phyloP scores from a whole-genome alignment of 2,113 vertebrate genomes.

The Megaceryle torquata region DNA sequence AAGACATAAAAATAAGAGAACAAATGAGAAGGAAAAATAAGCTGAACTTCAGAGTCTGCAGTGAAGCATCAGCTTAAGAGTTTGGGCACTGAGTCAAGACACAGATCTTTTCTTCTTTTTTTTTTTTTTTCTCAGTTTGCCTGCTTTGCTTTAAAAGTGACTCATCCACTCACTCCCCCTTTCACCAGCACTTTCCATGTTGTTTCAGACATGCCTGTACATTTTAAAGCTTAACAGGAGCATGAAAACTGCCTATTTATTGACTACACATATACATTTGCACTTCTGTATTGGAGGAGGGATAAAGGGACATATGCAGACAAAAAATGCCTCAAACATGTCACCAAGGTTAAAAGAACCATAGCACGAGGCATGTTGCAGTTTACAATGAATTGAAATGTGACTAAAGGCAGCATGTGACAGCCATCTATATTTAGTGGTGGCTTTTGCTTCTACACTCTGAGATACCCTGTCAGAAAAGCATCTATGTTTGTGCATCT shows the following conservation, averaged over 20 bases:
- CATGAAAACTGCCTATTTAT: background rate
- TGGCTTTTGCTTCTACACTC: constrained; percentile 56
- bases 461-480: constrained; percentile 48
- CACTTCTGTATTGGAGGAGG: background rate
- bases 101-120: constrained; percentile 2
- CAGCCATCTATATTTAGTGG: constrained; percentile 55
- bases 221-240: constrained; percentile 19
- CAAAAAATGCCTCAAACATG: background rate
- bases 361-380: background rate
- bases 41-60: constrained; percentile 61
- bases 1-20: constrained; percentile 64
- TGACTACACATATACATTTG: background rate
- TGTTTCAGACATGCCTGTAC: constrained; percentile 32
- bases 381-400: constrained; percentile 61
- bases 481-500: constrained; percentile 54
- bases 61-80: constrained; percentile 49
- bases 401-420: constrained; percentile 64
- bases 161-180: constrained; percentile 30
- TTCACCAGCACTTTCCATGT: constrained; percentile 45
- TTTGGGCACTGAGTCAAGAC: constrained; percentile 63
- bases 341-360: background rate
- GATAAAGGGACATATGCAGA: background rate
- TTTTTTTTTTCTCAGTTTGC: background rate
- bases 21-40: constrained; percentile 58
- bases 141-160: constrained; percentile 55